Percentiles rank a stretch among this genome's conserved stretches.
Evolutionary conservation across 2,888 invertebrate species (phyloP).

Genomic region (Byasa hedistus): DNA sequence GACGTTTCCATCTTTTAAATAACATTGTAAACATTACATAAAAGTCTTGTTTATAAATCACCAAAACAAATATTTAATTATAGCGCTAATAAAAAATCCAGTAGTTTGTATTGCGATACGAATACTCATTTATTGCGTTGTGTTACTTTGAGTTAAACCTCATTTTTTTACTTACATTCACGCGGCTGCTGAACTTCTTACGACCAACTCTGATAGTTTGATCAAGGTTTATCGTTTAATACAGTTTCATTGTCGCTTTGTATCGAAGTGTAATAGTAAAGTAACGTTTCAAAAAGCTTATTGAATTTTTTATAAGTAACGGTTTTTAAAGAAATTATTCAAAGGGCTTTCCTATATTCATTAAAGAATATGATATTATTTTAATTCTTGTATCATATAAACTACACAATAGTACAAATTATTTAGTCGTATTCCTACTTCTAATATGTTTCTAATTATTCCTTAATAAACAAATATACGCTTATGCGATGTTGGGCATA

Average conservation of each 20-base stretch:
- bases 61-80: not conserved
- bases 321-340: too few species aligned
- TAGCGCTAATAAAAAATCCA: not conserved
- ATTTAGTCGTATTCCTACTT: too few species aligned
- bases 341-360: too few species aligned
- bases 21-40: not conserved
- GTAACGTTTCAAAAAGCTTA: not conserved
- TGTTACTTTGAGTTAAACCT: not conserved
- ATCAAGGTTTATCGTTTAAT: not conserved
- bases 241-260: not conserved
- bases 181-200: not conserved
- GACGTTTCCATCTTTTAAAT: too few species aligned
- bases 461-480: not conserved
- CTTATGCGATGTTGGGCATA: not conserved
- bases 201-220: not conserved
- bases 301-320: too few species aligned
- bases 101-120: not conserved
- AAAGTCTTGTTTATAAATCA: not conserved
- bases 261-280: not conserved
- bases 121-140: not conserved
- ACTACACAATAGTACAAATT: too few species aligned
- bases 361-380: too few species aligned
- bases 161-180: not conserved
- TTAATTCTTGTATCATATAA: too few species aligned
- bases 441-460: too few species aligned